Percentiles rank a stretch among this genome's conserved stretches.
These are phyloP conservation scores for Megaceryle torquata DNA, from an alignment of 2,113 vertebrate genomes.

Conservation along the genomic window DNA sequence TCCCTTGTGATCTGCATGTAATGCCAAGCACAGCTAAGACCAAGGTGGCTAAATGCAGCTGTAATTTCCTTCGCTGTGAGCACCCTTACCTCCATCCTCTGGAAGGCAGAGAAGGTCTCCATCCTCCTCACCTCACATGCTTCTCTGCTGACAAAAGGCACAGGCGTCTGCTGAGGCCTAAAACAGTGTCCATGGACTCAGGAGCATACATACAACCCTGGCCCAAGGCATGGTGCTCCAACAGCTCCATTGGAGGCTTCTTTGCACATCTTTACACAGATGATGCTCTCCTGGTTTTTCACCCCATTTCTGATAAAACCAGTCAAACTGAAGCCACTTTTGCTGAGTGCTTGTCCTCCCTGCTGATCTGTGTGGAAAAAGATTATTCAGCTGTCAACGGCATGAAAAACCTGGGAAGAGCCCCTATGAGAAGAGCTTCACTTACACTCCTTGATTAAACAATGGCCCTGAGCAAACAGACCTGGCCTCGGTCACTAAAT, in stretches of 20 bases:
- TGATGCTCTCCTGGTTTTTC: not conserved
- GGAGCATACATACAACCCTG: not conserved
- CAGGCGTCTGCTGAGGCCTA: not conserved
- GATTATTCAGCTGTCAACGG: not conserved
- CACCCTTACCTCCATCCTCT: not conserved
- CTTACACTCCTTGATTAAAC: not conserved
- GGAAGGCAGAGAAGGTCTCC: no score
- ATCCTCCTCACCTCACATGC: not conserved
- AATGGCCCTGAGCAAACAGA: not conserved
- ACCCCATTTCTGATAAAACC: rapidly evolving
- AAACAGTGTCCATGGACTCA: not conserved
- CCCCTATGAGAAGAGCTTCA: not conserved
- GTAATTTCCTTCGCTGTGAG: not conserved
- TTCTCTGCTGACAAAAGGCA: not conserved
- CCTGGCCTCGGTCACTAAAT: not conserved
- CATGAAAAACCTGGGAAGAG: not conserved
- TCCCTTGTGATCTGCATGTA: not conserved
- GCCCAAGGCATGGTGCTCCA: not conserved
- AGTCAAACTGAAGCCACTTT: not conserved
- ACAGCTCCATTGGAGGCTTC: not conserved
- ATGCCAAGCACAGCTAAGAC: not conserved
- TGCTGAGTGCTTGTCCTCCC: not conserved
- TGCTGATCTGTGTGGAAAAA: not conserved
- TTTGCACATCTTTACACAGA: not conserved
- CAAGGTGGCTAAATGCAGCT: not conserved